Percentiles rank a stretch among this genome's conserved stretches.
Evolutionary conservation across 2,797 vertebrate species (phyloP).

Genomic region (Semaprochilodus insignis): DNA sequence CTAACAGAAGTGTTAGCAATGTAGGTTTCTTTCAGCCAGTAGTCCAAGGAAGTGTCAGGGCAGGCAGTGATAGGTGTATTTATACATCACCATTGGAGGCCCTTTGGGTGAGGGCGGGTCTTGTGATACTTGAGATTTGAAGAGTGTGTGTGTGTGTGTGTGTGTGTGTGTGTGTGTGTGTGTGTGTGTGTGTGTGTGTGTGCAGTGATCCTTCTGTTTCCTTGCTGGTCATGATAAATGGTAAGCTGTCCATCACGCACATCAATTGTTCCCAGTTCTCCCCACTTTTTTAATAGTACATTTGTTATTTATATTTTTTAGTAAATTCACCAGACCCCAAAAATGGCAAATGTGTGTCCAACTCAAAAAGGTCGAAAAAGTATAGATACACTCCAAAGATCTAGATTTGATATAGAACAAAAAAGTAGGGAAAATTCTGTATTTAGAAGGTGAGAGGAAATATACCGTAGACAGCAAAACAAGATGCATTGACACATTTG

Average conservation of each 20-base stretch:
- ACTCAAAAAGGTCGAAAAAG: too few species aligned
- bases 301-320: neutral
- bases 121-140: constrained; percentile 22
- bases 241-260: constrained; percentile 1
- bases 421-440: too few species aligned
- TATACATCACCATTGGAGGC: constrained; percentile 73
- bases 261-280: neutral
- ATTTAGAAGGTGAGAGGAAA: too few species aligned
- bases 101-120: constrained; percentile 49
- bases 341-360: too few species aligned
- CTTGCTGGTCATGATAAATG: constrained; percentile 31
- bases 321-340: too few species aligned
- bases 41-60: constrained; percentile 54
- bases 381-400: too few species aligned
- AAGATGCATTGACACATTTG: too few species aligned
- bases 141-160: constrained; percentile 33
- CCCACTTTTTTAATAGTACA: neutral
- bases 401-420: too few species aligned
- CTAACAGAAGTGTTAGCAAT: constrained; percentile 37
- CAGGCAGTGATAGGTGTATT: constrained; percentile 73
- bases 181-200: constrained; percentile 27
- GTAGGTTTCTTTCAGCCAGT: constrained; percentile 19
- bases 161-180: constrained; percentile 31
- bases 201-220: constrained; percentile 14
- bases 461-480: too few species aligned